A percentile compares a stretch with the other conserved stretches of the same genome.
phyloP scores from a whole-genome alignment of 64 coral and sea anemone genomes.

The Montipora sp. region DNA sequence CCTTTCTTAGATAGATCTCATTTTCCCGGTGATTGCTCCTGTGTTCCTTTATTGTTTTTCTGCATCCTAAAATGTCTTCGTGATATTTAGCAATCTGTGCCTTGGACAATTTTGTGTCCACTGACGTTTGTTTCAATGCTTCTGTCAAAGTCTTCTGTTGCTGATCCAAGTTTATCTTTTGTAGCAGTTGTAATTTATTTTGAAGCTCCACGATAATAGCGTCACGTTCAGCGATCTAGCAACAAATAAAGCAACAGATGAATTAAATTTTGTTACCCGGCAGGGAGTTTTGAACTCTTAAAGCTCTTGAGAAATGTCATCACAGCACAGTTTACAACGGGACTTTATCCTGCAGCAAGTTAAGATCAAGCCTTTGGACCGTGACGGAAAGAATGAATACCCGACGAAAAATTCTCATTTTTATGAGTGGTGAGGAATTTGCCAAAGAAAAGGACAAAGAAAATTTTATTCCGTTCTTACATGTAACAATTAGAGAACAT shows the following conservation, averaged over 20 bases:
- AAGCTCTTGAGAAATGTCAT: no score
- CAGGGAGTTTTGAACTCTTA: no score
- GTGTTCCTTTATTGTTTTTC: constrained; percentile 14
- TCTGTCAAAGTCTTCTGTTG: constrained; percentile 76
- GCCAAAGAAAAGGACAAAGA: no score
- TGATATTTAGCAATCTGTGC: constrained; percentile 15
- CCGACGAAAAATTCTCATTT: no score
- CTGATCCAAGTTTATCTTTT: constrained; percentile 69
- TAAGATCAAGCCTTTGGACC: no score
- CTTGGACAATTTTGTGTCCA: constrained; percentile 62
- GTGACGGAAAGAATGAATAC: no score
- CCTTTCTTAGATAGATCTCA: constrained; percentile 86
- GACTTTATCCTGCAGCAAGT: no score
- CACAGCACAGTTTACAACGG: no score
- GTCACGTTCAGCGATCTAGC: constrained; percentile 75
- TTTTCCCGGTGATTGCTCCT: constrained; percentile 53
- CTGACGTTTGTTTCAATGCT: constrained; percentile 66
- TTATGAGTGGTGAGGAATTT: no score
- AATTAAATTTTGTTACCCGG: no score
- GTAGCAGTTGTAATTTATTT: constrained; percentile 65
- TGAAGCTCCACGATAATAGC: constrained; percentile 45
- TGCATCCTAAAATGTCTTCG: constrained; percentile 61
- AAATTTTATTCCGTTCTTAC: no score
- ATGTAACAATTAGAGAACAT: no score
- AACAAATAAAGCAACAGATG: background rate